phyloP scores from a whole-genome alignment of 2,113 vertebrate genomes.

The Poecilia latipinna region DNA sequence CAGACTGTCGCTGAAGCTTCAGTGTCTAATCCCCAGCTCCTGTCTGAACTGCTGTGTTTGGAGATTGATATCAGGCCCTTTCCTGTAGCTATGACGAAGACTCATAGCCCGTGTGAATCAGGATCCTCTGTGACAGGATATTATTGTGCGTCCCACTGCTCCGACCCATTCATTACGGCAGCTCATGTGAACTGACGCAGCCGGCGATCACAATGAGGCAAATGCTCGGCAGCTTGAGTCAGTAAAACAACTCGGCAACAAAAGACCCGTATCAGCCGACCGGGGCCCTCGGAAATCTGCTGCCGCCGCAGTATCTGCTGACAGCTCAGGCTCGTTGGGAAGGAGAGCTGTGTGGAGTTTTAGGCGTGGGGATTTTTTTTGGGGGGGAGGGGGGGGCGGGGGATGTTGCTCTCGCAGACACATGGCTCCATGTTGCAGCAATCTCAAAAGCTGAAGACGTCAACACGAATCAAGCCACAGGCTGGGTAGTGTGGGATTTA shows the following conservation, averaged over 20 bases:
- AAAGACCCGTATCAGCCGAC: conserved; percentile 71
- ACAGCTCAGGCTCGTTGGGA: conserved; percentile 55
- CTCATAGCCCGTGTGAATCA: conserved; percentile 38
- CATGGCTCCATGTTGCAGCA: conserved; percentile 35
- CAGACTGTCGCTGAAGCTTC: conserved; percentile 19
- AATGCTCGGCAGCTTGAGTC: conserved; percentile 52
- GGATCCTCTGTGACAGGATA: conserved; percentile 64
- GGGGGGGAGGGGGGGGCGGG: conserved; percentile 1
- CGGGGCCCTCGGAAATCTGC: conserved; percentile 69
- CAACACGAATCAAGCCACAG: conserved; percentile 63
- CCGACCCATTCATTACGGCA: conserved; percentile 63
- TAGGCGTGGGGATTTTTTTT: conserved; percentile 6
- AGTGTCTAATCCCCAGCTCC: conserved; percentile 48
- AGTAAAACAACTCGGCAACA: conserved; percentile 75
- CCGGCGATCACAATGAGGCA: conserved; percentile 63
- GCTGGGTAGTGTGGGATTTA: conserved; percentile 68
- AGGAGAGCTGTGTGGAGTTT: conserved; percentile 26
- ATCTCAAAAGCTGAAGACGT: conserved; percentile 43
- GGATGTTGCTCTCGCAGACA: conserved; percentile 29
- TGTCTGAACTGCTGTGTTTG: conserved; percentile 57
- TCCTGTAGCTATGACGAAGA: conserved; percentile 65
- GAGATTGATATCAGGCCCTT: conserved; percentile 73
- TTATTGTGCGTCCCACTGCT: conserved; percentile 61
- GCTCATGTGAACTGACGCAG: conserved; percentile 73
- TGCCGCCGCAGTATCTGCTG: conserved; percentile 75